phyloP scores from a whole-genome alignment of 2,888 invertebrate species.

The Nesidiocoris tenuis region DNA sequence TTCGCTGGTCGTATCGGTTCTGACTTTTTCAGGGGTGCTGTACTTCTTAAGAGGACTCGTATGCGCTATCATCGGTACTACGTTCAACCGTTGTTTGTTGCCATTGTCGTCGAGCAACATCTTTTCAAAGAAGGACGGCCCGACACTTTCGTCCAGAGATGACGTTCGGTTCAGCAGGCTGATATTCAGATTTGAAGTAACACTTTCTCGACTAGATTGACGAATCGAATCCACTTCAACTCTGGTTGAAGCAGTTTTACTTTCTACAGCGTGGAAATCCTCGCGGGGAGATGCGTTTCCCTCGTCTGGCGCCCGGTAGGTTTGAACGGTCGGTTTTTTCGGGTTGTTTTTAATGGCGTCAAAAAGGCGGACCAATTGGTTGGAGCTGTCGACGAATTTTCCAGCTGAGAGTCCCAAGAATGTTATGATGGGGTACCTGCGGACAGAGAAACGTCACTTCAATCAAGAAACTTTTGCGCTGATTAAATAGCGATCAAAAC shows the following conservation, averaged over 20 bases:
- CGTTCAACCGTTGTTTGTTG: constrained; percentile 15
- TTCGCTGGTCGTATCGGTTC: constrained; percentile 46
- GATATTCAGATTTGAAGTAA: not conserved
- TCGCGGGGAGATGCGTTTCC: not conserved
- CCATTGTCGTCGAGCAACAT: constrained; percentile 20
- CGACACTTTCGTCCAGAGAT: constrained; percentile 38
- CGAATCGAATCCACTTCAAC: not conserved
- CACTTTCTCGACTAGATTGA: not conserved
- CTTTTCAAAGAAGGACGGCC: constrained; percentile 35
- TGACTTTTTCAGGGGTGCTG: not conserved
- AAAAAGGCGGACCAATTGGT: constrained; percentile 60
- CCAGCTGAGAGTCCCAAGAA: constrained; percentile 76
- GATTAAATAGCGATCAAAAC: no score
- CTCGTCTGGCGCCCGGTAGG: no score
- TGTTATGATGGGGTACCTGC: constrained; percentile 62
- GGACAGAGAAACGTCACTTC: constrained; percentile 46
- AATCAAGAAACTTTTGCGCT: no score
- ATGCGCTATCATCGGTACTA: constrained; percentile 8
- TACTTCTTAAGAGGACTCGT: constrained; percentile 12
- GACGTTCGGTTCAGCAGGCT: constrained; percentile 5
- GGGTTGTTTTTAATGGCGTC: constrained; percentile 53
- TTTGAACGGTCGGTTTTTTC: not conserved
- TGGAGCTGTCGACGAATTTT: constrained; percentile 64
- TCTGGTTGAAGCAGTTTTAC: not conserved
- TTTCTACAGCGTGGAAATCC: not conserved